Evolutionary conservation across 2,797 vertebrate species (phyloP).

Genomic region (Capromys pilorides): DNA sequence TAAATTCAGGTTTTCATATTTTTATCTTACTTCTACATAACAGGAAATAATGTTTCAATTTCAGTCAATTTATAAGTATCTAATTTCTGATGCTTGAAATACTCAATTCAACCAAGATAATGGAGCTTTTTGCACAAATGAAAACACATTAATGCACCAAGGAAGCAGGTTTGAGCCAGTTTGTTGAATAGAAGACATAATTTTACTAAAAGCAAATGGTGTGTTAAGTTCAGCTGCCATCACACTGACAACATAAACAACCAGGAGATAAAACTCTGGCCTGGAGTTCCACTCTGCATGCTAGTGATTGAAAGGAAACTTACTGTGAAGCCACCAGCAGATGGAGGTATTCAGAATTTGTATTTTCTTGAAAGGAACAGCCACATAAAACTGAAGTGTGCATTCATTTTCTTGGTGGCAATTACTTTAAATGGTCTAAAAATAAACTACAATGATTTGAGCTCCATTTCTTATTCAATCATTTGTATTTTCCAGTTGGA

Average conservation of each 20-base stretch:
- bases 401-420: background rate
- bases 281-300: conserved; percentile 19
- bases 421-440: conserved; percentile 46
- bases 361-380: conserved; percentile 39
- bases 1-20: background rate
- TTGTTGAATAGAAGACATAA: conserved; percentile 11
- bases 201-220: conserved; percentile 72
- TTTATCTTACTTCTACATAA: conserved; percentile 18
- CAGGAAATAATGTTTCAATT: conserved; percentile 46
- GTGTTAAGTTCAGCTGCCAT: conserved; percentile 66
- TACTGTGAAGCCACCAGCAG: conserved; percentile 14
- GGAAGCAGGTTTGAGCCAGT: background rate
- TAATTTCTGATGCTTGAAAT: conserved; percentile 64
- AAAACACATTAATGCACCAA: conserved; percentile 37
- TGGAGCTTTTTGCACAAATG: conserved; percentile 35
- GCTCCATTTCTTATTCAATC: background rate
- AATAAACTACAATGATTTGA: background rate
- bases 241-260: conserved; percentile 57
- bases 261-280: conserved; percentile 55
- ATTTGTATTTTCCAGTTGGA: background rate
- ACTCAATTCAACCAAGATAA: conserved; percentile 16
- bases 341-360: conserved; percentile 36
- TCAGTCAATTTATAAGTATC: conserved; percentile 44
- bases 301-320: conserved; percentile 48
- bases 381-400: background rate